Base-by-base conservation (phyloP, 2,797 vertebrate genomes). In the Heliangelus exortis region DNA sequence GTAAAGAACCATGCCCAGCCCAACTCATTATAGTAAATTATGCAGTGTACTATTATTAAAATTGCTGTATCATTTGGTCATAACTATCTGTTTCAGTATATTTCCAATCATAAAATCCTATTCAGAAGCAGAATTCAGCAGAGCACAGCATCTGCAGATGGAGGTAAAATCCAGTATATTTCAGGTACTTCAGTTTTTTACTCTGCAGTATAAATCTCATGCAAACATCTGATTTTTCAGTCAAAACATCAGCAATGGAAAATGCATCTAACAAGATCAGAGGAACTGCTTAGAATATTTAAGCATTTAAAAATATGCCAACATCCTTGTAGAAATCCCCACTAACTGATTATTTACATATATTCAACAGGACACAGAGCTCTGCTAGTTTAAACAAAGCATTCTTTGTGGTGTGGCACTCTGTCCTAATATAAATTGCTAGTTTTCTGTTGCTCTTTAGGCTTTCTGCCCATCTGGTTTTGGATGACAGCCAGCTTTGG, bases 401-500 rank as follows among this genome's bases (percentile, higher is more conserved):
- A 67, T 84, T 93, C 73, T 94, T 82, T 92, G 76, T 77, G 77
- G 75, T 51, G 68, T 16, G 10, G 92, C 67, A 68, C 63, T 84
- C 59, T 9, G 5, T 67, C 50, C 81, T 84, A 84, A 91, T 51
- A 82, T 31, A 92, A 95, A 97, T 76, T 87, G 62, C 79, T 84
- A 72, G 84, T 59, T 89, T 89, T 90, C 88, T 89, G 58, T 93
- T 94, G 86, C 71, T 94, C 59, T 80, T 80, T 83, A 90, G 83
- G 92, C 95, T 88, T 87, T 92, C 76, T 91, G 89, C 76, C 87
- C 66, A 55, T 90, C 77, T 85, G 83, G 29, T 73, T 92, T 83
- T 94, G 93, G 91, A 91, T 25, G 67, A 69, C 72, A 90, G 92
- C 82, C 92, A 91, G 67, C 78, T 95, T 87, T 63, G n/a, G 86